These are phyloP conservation scores for Alosa sapidissima DNA, from an alignment of 2,797 vertebrate species.

Conservation along the genomic window DNA sequence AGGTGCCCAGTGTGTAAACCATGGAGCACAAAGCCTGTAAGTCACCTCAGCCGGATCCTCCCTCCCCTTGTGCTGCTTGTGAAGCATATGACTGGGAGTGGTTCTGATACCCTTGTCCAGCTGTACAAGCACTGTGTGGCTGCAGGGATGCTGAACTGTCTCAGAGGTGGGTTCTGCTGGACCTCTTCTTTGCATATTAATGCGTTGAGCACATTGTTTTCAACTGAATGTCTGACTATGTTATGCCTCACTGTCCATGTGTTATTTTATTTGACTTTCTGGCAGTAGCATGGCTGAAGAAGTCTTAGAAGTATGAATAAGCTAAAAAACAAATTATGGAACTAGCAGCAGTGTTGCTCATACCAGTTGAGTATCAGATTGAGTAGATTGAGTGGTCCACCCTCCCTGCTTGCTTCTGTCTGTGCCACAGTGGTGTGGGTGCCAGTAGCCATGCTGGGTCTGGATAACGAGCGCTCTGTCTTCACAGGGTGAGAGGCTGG, in stretches of 20 bases:
- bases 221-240: neutral
- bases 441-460: slow-evolving; percentile 15
- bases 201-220: neutral
- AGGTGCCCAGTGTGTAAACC: neutral
- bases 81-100: neutral
- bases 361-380: neutral
- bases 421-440: slow-evolving; percentile 13
- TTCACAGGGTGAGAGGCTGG: neutral
- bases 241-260: neutral
- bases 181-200: neutral
- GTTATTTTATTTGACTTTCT: neutral
- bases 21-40: neutral
- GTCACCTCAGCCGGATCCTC: neutral
- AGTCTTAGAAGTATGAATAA: neutral
- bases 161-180: neutral
- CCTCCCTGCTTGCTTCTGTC: slow-evolving; percentile 12
- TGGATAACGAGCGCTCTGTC: slow-evolving; percentile 25
- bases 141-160: neutral
- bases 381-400: neutral
- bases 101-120: neutral
- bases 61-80: neutral
- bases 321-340: neutral
- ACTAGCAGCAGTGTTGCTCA: neutral
- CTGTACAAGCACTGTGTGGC: neutral
- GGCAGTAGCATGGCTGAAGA: neutral